phyloP scores from a whole-genome alignment of 2,797 vertebrate genomes.

The Aplochiton taeniatus region DNA sequence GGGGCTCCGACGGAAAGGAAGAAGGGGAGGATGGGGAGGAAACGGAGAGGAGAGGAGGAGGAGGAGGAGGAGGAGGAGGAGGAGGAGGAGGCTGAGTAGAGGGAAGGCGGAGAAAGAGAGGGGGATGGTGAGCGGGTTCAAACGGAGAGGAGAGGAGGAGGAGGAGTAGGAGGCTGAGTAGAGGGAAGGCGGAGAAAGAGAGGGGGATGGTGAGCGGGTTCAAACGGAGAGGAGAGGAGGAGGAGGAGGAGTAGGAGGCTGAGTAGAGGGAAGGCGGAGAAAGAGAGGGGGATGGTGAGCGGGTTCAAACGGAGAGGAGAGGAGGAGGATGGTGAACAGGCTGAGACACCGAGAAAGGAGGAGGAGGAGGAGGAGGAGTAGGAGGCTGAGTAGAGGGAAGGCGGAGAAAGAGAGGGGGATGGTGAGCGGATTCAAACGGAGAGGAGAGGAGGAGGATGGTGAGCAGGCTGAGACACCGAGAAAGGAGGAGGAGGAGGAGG shows the following conservation, averaged over 20 bases:
- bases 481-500: too few species aligned
- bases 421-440: not conserved
- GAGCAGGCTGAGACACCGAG: not conserved
- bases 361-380: too few species aligned
- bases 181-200: not conserved
- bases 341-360: not conserved
- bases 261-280: conserved; percentile 2
- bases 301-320: not conserved
- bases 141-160: not conserved
- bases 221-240: not conserved
- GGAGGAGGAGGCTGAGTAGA: conserved; percentile 4
- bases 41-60: not conserved
- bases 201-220: not conserved
- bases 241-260: not conserved
- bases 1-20: conserved; percentile 48
- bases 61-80: not conserved
- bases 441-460: not conserved
- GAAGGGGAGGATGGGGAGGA: not conserved
- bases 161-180: not conserved
- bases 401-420: not conserved
- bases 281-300: not conserved
- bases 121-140: not conserved
- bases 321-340: not conserved
- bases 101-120: not conserved
- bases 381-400: conserved; percentile 3